Base-by-base conservation (phyloP, 1,140 invertebrate species). In the Microplitis mediator region DNA sequence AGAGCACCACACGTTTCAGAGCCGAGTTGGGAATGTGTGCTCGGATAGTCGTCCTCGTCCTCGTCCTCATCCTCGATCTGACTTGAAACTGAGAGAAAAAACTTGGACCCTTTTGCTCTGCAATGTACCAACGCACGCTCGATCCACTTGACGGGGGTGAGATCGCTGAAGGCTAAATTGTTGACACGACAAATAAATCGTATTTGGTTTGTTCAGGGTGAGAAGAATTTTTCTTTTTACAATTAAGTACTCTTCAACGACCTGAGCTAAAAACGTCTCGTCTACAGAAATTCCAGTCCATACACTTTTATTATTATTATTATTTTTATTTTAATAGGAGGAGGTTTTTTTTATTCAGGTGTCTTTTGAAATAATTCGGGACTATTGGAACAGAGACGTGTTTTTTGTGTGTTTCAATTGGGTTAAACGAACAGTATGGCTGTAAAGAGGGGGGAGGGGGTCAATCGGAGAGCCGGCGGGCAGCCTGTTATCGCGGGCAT, bases 161-260 rank as follows among this genome's bases (percentile, higher is more conserved):
- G 16, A 63, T 75, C 78, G 77, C 79, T 76, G 66, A 74, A 71
- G 75, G 80, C 81, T 82, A 84, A 86, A 85, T 84, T 85, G 85
- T 85, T 85, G 84, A 85, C 84, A 86, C 78, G 78, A 82, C 81
- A 83, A 86, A 85, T 86, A 86, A 85, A 86, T 85, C 79, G 81
- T 78, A 76, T 82, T 82, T 77, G 79, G 64, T 75, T 77, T 66
- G 50, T 74, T 64, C 75, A 62, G 51, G 68, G 11, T 51, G 69
- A 63, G 45, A 39, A 71, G 34, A 54, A 34, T 69, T 35, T 66
- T 68, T 68, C 34, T 60, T 71, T 71, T 54, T 34, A 23, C 35
- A 31, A 50, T 58, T 58, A 58, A 58, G 56, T 58, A 23, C 56
- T 58, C 23, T 58, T 31, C 67, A 50, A 23, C 9, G 50, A n/a